Evolutionary conservation across 2,888 invertebrate genomes (phyloP).

Genomic region (Flexamia atlantica): DNA sequence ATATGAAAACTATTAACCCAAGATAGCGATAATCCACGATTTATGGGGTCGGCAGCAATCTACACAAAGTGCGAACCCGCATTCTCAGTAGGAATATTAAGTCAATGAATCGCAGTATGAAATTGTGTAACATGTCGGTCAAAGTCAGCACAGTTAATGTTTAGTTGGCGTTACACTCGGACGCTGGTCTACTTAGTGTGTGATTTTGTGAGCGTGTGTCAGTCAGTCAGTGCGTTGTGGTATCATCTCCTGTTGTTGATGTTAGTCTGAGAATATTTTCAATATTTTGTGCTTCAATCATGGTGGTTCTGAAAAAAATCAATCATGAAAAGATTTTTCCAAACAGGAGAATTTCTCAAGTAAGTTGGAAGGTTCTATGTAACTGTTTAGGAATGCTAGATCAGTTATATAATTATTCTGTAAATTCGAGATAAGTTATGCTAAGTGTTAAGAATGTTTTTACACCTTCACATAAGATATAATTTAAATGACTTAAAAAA

Average conservation of each 20-base stretch:
- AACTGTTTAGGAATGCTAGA: too few relatives aligned
- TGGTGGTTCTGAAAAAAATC: conserved; percentile 29
- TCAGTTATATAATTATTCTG: too few relatives aligned
- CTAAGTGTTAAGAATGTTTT: too few relatives aligned
- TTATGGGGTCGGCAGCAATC: conserved; percentile 22
- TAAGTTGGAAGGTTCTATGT: too few relatives aligned
- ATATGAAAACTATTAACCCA: conserved; percentile 27
- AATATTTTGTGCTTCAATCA: neutral
- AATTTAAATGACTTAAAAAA: too few relatives aligned
- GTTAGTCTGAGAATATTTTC: too few relatives aligned
- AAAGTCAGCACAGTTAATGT: conserved; percentile 29
- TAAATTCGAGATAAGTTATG: too few relatives aligned
- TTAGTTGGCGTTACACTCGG: neutral
- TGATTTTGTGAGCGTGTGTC: too few relatives aligned
- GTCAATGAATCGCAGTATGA: neutral
- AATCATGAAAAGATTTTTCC: conserved; percentile 9
- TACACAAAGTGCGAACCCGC: conserved; percentile 10
- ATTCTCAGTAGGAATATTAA: neutral
- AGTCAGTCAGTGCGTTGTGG: neutral
- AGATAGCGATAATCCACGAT: conserved; percentile 31
- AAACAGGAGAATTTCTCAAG: conserved; percentile 13
- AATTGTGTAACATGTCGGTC: conserved; percentile 18
- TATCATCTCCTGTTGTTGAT: conserved; percentile 6
- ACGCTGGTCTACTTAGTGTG: conserved; percentile 19
- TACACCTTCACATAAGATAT: too few relatives aligned